Base-by-base conservation (phyloP, 2,888 invertebrate species). In the Sinelater perroti region DNA sequence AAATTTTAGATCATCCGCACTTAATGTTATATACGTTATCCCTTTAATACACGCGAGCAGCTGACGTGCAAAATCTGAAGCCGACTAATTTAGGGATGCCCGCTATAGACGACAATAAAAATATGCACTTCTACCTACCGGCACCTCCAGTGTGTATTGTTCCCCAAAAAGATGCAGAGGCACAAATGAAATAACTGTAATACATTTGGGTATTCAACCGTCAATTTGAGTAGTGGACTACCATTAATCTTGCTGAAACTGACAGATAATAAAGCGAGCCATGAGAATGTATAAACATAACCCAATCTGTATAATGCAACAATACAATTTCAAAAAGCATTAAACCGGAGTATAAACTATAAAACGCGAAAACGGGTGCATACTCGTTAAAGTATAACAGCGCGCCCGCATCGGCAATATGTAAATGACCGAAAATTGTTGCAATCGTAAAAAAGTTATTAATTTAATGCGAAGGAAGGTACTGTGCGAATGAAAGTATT, bases 361-460 rank as follows among this genome's bases (percentile, higher is more conserved):
- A 73, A 72, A 73, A 71, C 64, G 67, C 65, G 70, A 69, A 70
- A 72, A 72, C 69, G 70, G 70, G 67, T 67, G 69, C 70, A 54
- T 58, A 70, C 68, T 71, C 71, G 68, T 72, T 72, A 72, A 72
- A 73, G 70, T 70, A 69, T 70, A 70, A 70, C 67, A 65, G 64
- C 68, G 59, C 67, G 66, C 70, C 70, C 71, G 70, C 71, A 71
- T 72, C 65, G 65, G 66, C 67, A 68, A 69, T 75, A 74, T 74
- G 73, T 69, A 73, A 74, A 74, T 74, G 67, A 69, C 65, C 62
- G 64, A 70, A 71, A 70, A 72, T 71, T 72, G 70, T 71, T 67
- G 67, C 71, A 71, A 73, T 72, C 70, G 69, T 73, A 72, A 72
- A 73, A 70, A 72, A 67, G 70, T 72, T 72, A 72, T 70, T 69